Conservation (phyloP, 2,888 invertebrate species). For the Hypsopygia costalis region DNA sequence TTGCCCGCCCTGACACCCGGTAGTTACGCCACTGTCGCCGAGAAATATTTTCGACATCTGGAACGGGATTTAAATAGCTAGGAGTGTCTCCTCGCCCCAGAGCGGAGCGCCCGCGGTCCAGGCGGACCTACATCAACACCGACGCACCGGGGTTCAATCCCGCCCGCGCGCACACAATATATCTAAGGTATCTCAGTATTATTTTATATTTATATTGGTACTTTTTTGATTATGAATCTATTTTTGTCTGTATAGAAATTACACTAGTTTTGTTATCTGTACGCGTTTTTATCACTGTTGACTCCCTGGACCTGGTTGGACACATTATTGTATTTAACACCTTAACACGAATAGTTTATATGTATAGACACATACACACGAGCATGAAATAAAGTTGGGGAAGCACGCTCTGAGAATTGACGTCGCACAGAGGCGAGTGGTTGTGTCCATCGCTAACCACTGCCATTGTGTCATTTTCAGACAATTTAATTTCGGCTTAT, state of each 20-base stretch:
- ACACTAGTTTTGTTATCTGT: slow-evolving; percentile 70
- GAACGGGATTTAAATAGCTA: no score
- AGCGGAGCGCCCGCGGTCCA: not conserved
- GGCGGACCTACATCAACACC: slow-evolving; percentile 9
- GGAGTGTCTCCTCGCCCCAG: not conserved
- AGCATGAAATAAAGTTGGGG: slow-evolving; percentile 55
- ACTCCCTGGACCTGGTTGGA: slow-evolving; percentile 58
- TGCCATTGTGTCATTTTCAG: slow-evolving; percentile 5
- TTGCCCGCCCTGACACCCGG: no score
- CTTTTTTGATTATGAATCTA: slow-evolving; percentile 85
- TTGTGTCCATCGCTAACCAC: slow-evolving; percentile 36
- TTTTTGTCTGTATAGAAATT: slow-evolving; percentile 80
- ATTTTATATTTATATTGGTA: slow-evolving; percentile 84
- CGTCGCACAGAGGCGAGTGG: slow-evolving; percentile 51
- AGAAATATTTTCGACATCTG: no score
- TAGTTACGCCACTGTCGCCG: no score
- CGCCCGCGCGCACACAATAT: slow-evolving; percentile 59
- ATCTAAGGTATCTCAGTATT: slow-evolving; percentile 71
- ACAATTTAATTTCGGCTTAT: not conserved
- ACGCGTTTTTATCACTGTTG: slow-evolving; percentile 63
- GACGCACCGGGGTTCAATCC: slow-evolving; percentile 28
- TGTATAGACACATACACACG: slow-evolving; percentile 62
- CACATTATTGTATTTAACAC: slow-evolving; percentile 68
- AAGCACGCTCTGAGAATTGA: slow-evolving; percentile 72
- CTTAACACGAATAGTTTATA: slow-evolving; percentile 69